These are phyloP conservation scores for Eudyptes chrysolophus DNA, from an alignment of 2,113 vertebrate genomes.

Conservation along the genomic window DNA sequence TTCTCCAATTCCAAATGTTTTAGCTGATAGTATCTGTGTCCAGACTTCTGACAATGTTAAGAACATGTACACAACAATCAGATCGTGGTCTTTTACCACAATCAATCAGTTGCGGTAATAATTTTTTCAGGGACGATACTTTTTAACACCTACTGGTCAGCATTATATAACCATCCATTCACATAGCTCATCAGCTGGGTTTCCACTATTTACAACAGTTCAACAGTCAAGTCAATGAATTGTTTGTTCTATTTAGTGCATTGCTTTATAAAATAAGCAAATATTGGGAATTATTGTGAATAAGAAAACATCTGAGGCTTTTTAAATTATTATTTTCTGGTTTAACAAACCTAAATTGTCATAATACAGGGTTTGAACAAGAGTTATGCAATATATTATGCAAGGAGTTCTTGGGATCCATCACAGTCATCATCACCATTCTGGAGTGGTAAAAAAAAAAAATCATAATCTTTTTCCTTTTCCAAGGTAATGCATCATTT, in stretches of 20 bases:
- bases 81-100: background rate
- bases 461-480: background rate
- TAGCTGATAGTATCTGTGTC: background rate
- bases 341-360: background rate
- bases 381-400: background rate
- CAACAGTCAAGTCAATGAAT: background rate
- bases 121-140: background rate
- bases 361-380: background rate
- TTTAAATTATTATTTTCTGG: background rate
- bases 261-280: background rate
- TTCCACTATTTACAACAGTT: background rate
- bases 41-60: background rate
- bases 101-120: background rate
- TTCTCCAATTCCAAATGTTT: background rate
- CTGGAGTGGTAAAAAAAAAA: background rate
- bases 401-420: background rate
- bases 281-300: background rate
- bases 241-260: background rate
- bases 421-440: background rate
- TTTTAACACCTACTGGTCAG: background rate
- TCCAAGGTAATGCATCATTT: background rate
- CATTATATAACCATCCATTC: background rate
- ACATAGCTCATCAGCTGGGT: accelerated
- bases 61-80: background rate
- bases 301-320: background rate